Evolutionary conservation across 1,140 invertebrate species (phyloP), one percentile per base, ranked within the genome.

Genomic region (Meloidogyne chitwoodi): DNA sequence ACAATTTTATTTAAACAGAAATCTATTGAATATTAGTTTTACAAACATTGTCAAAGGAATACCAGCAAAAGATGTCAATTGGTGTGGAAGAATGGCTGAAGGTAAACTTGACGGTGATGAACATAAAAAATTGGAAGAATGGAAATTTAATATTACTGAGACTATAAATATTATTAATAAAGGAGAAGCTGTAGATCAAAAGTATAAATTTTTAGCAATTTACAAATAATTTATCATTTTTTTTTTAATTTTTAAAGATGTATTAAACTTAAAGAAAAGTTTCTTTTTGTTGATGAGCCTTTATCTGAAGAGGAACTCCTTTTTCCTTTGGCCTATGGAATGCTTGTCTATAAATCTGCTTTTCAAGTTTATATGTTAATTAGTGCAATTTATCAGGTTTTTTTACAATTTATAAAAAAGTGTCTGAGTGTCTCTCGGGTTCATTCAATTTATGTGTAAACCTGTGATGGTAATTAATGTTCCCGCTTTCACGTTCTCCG

Each of bases 321-420:
- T 2, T 80, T 72, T 66, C 79, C 79, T 11, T 48, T 80, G 14
- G 79, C 79, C 11, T 80, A 80, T 75, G 77, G 77, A 5, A 62
- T 80, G 31, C 71, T 80, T 29, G 78, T 80, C 22, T 80, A 80
- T 70, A 70, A 80, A 22, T 67, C 73, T 29, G 70, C 75, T 64
- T 56, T 80, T 14, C 79, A 80, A 69, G 78, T 80, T 41, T 75
- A 81, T 31, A 69, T 75, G 22, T 61, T 80, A 41, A 27, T 84
- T 0, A 80, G 78, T 27, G 72, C 83, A 3, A 78, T 84, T 22
- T 84, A 84, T 56, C 48, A 56, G 6, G 48, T n/a, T n/a, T n/a
- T n/a, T n/a, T n/a, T 56, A 56, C 6, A 8, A 16, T 16, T 16
- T 44, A n/a, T n/a, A n/a, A n/a, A n/a, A n/a, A n/a, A n/a, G n/a